Conservation (phyloP, 2,888 invertebrate species). For the Trachelus tabidus region DNA sequence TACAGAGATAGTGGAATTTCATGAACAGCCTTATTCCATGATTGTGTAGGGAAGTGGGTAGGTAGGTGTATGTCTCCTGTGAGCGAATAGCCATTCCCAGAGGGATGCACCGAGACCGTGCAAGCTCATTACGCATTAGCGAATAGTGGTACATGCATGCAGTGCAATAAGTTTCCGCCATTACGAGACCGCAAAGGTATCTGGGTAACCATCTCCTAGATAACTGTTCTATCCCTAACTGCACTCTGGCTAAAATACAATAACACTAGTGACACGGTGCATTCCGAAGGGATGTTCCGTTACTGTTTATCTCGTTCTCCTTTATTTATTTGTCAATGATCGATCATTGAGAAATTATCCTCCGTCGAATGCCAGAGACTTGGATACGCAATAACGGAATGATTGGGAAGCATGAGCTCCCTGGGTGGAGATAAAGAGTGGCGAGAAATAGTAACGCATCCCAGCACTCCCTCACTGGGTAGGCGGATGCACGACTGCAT, state of each 20-base stretch:
- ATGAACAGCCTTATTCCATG: too few species aligned
- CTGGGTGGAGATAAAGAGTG: constrained; percentile 40
- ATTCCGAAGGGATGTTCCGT: too few species aligned
- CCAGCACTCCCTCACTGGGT: background rate
- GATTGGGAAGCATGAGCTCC: constrained; percentile 52
- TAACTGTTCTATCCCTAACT: too few species aligned
- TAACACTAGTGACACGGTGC: too few species aligned
- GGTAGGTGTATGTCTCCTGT: background rate
- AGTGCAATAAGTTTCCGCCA: constrained; percentile 40
- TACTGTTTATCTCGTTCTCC: too few species aligned
- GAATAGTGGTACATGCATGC: constrained; percentile 10
- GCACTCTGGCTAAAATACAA: too few species aligned
- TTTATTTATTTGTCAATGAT: too few species aligned
- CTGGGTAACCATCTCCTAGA: background rate
- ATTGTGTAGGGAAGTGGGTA: too few species aligned
- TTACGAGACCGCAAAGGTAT: constrained; percentile 29
- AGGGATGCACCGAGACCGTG: constrained; percentile 12
- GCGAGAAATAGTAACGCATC: constrained; percentile 45
- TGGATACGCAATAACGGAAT: constrained; percentile 30
- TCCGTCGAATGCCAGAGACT: background rate
- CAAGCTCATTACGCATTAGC: constrained; percentile 11
- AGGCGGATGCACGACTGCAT: constrained; percentile 15
- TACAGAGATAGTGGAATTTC: too few species aligned
- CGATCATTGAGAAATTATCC: too few species aligned
- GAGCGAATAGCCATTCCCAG: background rate